These are phyloP conservation scores for Dermatophagoides farinae DNA, from an alignment of 1,140 invertebrate genomes.

Conservation along the genomic window DNA sequence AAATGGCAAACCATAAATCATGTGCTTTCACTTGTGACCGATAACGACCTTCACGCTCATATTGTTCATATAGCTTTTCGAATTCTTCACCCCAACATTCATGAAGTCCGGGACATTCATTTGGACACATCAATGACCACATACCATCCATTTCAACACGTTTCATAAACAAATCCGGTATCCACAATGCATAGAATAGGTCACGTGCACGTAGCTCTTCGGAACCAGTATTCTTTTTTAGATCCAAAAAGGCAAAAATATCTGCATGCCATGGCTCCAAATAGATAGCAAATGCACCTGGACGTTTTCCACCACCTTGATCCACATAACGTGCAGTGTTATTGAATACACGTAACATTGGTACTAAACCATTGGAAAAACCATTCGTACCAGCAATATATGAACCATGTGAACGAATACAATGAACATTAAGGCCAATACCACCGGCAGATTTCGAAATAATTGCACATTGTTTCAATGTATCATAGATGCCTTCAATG, in stretches of 20 bases:
- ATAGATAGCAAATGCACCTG: constrained; percentile 86
- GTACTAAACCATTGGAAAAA: constrained; percentile 84
- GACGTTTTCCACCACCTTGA: constrained; percentile 80
- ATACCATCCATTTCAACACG: constrained; percentile 62
- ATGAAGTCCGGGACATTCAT: constrained; percentile 66
- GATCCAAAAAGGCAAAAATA: constrained; percentile 80
- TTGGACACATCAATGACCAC: constrained; percentile 94
- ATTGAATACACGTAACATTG: constrained; percentile 89
- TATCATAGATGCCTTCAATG: constrained; percentile 95
- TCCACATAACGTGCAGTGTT: constrained; percentile 91
- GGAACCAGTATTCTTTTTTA: constrained; percentile 83
- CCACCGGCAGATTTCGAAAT: constrained; percentile 95
- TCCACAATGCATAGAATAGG: constrained; percentile 95
- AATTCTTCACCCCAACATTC: constrained; percentile 91
- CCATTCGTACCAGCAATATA: constrained; percentile 88
- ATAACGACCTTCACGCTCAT: constrained; percentile 60
- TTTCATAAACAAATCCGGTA: constrained; percentile 96
- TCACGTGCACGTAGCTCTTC: constrained; percentile 82
- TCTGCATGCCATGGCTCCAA: constrained; percentile 98
- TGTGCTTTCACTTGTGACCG: constrained; percentile 61
- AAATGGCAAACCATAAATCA: constrained; percentile 76
- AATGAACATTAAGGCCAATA: constrained; percentile 89
- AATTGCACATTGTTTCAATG: constrained; percentile 76
- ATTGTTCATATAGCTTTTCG: constrained; percentile 66
- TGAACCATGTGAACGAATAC: constrained; percentile 73